A percentile compares a stretch with the other conserved stretches of the same genome.
Conservation (phyloP, 2,888 invertebrate genomes). For the Temnothorax ravouxi region DNA sequence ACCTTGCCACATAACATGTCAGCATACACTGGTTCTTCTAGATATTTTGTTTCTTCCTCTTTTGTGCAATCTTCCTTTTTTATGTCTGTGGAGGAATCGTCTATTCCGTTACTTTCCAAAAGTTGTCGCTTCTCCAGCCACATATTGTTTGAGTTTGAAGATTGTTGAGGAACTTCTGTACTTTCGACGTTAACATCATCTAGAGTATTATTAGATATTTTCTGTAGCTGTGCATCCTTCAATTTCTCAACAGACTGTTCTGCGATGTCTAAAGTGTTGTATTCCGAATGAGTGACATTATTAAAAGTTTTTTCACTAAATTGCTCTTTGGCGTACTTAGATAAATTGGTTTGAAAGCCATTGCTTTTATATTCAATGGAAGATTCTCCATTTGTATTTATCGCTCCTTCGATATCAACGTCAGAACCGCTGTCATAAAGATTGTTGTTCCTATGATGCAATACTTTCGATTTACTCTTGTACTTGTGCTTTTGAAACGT, state of each 20-base stretch:
- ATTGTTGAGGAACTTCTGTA: background rate
- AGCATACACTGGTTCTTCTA: background rate
- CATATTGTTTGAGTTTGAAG: background rate
- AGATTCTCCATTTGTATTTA: constrained; percentile 42
- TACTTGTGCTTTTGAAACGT: constrained; percentile 49
- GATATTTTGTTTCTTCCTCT: constrained; percentile 5
- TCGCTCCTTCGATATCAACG: constrained; percentile 56
- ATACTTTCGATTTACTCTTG: constrained; percentile 42
- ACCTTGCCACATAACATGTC: background rate
- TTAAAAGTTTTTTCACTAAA: constrained; percentile 27
- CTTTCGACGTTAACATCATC: background rate
- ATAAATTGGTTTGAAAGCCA: constrained; percentile 39
- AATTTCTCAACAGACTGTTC: background rate
- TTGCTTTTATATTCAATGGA: constrained; percentile 35
- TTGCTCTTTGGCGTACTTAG: constrained; percentile 23
- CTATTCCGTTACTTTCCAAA: constrained; percentile 1
- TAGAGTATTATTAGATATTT: background rate
- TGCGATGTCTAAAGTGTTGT: background rate
- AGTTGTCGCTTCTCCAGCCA: background rate
- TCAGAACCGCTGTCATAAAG: constrained; percentile 67
- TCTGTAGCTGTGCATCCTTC: background rate
- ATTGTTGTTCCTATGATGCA: constrained; percentile 31
- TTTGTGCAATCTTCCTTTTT: constrained; percentile 2
- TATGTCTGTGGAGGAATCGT: background rate
- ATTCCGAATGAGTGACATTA: background rate